Evolutionary conservation across 1,140 invertebrate genomes (phyloP).

Genomic region (Diabrotica undecimpunctata): DNA sequence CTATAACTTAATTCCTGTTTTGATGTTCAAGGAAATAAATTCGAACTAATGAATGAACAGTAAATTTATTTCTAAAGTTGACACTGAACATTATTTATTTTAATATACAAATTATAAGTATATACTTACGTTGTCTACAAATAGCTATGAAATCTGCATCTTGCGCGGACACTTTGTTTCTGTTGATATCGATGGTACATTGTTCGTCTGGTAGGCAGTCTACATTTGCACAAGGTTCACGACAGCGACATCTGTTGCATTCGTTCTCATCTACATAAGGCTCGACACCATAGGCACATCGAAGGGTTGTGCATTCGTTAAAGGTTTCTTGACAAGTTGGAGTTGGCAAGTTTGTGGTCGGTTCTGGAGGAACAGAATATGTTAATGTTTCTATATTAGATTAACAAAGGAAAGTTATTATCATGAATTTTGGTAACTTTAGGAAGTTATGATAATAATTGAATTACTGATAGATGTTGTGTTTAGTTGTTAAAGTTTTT

Average conservation of each 20-base stretch:
- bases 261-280: constrained; percentile 59
- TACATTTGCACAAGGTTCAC: constrained; percentile 67
- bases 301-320: constrained; percentile 57
- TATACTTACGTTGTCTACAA: constrained; percentile 60
- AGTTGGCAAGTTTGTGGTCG: constrained; percentile 36
- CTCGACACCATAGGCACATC: constrained; percentile 75
- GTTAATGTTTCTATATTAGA: no score
- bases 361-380: neutral
- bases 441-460: no score
- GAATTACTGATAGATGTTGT: no score
- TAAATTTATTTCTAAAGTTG: no score
- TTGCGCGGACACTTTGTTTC: constrained; percentile 46
- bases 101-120: neutral
- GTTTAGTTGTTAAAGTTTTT: no score
- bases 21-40: no score
- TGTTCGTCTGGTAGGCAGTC: constrained; percentile 60
- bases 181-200: constrained; percentile 62
- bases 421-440: no score
- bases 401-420: no score
- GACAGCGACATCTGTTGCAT: constrained; percentile 74
- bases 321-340: constrained; percentile 54
- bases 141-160: constrained; percentile 53
- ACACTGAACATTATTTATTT: no score
- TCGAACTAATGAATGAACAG: no score
- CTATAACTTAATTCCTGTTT: no score